A percentile compares a stretch with the other conserved stretches of the same genome.
Conservation (phyloP, 2,113 vertebrate genomes). For the Pomatorhinus ruficollis region DNA sequence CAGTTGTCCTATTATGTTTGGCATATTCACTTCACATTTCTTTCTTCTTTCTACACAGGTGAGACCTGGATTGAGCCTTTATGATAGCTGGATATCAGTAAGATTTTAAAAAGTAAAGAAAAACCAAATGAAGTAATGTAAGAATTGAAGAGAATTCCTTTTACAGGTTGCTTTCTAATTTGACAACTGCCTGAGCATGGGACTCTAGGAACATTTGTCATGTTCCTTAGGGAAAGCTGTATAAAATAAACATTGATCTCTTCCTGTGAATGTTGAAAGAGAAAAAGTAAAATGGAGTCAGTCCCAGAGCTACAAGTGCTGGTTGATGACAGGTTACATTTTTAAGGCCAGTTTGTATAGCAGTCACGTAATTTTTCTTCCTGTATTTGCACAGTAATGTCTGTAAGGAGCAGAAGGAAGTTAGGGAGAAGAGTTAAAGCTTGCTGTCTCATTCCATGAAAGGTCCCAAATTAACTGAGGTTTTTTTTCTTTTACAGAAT, state of each 20-base stretch:
- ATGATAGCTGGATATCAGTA: background rate
- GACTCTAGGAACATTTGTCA: background rate
- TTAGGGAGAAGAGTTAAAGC: background rate
- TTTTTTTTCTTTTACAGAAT: background rate
- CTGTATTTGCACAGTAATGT: background rate
- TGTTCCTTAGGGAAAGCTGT: background rate
- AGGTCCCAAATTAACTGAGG: background rate
- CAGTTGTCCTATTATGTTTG: background rate
- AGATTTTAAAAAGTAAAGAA: background rate
- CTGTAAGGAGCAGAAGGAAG: background rate
- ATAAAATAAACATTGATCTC: background rate
- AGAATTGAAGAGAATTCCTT: background rate
- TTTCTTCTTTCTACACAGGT: background rate
- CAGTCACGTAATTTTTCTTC: background rate
- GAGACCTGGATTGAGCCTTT: background rate
- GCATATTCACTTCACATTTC: background rate
- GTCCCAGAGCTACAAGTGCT: background rate
- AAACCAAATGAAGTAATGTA: background rate
- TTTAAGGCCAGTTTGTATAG: background rate
- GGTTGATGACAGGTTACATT: background rate
- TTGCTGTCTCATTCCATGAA: background rate
- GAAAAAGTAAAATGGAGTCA: background rate
- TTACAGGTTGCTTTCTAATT: background rate
- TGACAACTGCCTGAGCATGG: background rate
- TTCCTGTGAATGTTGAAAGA: background rate